phyloP scores from a whole-genome alignment of 1,140 invertebrate genomes.

The Panulirus ornatus region DNA sequence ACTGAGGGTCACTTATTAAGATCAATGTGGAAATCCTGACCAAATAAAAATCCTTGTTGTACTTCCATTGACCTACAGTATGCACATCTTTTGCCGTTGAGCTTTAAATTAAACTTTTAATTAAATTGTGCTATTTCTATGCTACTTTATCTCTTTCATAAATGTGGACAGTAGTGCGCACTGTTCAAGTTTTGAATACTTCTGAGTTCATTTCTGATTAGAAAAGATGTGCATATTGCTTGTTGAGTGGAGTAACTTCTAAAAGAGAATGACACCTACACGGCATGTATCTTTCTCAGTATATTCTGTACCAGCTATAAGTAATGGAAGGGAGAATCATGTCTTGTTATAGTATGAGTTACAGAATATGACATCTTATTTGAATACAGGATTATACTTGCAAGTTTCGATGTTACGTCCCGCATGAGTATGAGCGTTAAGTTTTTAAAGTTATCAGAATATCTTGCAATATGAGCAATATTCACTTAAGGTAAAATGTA shows the following conservation, averaged over 20 bases:
- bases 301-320: conserved; percentile 42
- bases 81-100: conserved; percentile 11
- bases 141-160: neutral
- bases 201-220: neutral
- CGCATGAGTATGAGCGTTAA: conserved; percentile 17
- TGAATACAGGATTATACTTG: conserved; percentile 32
- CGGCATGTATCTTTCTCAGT: conserved; percentile 3
- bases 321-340: conserved; percentile 36
- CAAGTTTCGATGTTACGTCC: conserved; percentile 37
- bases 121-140: neutral
- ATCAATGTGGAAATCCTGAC: conserved; percentile 6
- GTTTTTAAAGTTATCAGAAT: conserved; percentile 31
- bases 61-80: conserved; percentile 12
- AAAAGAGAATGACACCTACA: neutral
- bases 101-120: neutral
- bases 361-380: conserved; percentile 29
- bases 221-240: conserved; percentile 8
- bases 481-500: conserved; percentile 6
- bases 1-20: neutral
- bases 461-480: neutral
- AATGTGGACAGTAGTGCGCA: neutral
- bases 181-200: neutral
- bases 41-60: conserved; percentile 28
- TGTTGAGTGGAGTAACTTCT: conserved; percentile 2
- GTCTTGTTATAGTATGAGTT: conserved; percentile 36